Base-by-base conservation (phyloP, 2,797 vertebrate species). In the Tenualosa ilisha region DNA sequence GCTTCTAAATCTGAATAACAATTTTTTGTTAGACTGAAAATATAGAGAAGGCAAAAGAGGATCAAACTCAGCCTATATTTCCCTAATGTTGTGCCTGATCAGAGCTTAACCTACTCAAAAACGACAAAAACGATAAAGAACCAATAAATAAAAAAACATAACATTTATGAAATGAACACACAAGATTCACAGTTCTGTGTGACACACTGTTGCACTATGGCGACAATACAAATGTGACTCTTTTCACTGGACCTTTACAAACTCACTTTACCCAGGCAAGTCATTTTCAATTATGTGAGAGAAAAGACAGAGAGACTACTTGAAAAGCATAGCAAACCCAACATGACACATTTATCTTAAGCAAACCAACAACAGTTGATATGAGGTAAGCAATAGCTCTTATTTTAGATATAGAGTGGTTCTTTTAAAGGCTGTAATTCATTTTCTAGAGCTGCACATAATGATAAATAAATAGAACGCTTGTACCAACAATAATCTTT, bases 31-130 rank as follows among this genome's bases (percentile, higher is more conserved):
- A 15, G 68, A 40, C 68, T 75, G 31, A 31, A 3, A 17, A 6
- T 31, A 79, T 79, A 40, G 20, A 46, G 40, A 79, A 7, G 37
- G 20, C 15, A 40, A 72, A 37, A 72, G 65, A 79, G 72, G 72
- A 79, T 79, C 15, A 46, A 20, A 20, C 37, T 17, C 17, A 46
- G 72, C 9, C 72, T 43, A 79, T 37, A 93, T 93, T 95, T 94
- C 93, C 94, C 95, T 96, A 95, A 94, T 95, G 96, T 94, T 92
- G 91, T 94, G 94, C 95, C 93, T 95, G 94, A 95, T 96, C 94
- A 95, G 93, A 79, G 6, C 15, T 79, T 79, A 46, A 79, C 40
- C 72, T 79, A 40, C 40, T 11, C 17, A 79, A 43, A n/a, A n/a
- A 46, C 31, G 40, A n/a, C n/a, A n/a, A n/a, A n/a, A 31, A 31